Conservation (phyloP, 1,140 invertebrate species). For the Heterodera carotae region DNA sequence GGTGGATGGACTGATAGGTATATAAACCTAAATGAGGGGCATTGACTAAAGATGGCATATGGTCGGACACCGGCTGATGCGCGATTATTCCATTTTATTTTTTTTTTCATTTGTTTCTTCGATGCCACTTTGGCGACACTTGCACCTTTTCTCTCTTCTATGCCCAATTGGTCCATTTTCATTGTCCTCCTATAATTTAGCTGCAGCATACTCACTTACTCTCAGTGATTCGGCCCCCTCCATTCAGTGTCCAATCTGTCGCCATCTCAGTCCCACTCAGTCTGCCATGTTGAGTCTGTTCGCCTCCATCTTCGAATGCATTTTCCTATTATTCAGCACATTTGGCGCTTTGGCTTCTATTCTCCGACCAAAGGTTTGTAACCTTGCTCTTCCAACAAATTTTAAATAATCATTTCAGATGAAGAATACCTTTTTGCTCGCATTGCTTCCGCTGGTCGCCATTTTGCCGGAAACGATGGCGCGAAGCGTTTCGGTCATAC, state of each 20-base stretch:
- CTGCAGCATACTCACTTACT: no score
- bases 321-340: conserved; percentile 17
- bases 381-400: neutral
- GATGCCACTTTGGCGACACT: neutral
- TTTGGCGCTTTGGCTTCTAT: conserved; percentile 16
- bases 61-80: no score
- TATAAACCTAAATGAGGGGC: no score
- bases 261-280: neutral
- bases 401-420: neutral
- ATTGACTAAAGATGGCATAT: no score
- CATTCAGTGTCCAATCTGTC: neutral
- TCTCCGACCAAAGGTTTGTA: conserved; percentile 23
- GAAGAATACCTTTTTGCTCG: neutral
- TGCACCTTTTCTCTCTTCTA: neutral
- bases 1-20: no score
- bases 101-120: no score
- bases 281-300: conserved; percentile 1
- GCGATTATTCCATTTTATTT: no score
- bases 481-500: neutral
- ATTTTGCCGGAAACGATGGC: neutral
- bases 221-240: neutral
- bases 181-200: neutral
- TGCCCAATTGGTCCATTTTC: neutral
- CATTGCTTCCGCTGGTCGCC: conserved; percentile 6
- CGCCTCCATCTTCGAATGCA: conserved; percentile 20